These are phyloP conservation scores for Nemoura dubitans DNA, from an alignment of 2,888 invertebrate species.

Conservation along the genomic window DNA sequence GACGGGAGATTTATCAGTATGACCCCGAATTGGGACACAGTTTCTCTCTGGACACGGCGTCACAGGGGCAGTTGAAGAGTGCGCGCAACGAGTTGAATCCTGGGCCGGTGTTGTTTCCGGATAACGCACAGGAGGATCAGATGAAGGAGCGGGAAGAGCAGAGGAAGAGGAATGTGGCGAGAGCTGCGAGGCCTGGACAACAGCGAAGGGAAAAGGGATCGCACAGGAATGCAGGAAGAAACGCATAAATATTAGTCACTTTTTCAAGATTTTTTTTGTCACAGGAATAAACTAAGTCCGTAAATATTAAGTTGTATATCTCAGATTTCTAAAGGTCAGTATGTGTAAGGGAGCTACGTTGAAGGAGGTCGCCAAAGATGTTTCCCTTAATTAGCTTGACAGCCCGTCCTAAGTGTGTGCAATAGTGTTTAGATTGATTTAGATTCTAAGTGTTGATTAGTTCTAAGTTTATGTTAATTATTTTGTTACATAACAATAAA, in stretches of 20 bases:
- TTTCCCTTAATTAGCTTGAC: not conserved
- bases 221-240: not conserved
- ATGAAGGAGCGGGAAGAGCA: not conserved
- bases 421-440: not conserved
- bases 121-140: not conserved
- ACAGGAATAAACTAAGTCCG: no score
- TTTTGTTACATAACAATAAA: not conserved
- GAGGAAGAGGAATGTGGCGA: not conserved
- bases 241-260: no score
- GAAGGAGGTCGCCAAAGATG: not conserved
- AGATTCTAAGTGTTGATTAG: not conserved
- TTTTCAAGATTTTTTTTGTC: no score
- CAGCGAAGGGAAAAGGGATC: not conserved
- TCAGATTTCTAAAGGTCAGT: no score
- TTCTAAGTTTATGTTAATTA: not conserved
- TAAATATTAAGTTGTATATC: no score
- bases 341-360: not conserved
- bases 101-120: constrained; percentile 20
- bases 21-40: not conserved
- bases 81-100: not conserved
- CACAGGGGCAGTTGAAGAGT: not conserved
- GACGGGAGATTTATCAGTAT: not conserved
- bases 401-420: not conserved
- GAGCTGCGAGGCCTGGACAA: not conserved
- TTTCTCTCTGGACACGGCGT: not conserved